Conservation (phyloP, 1,140 invertebrate species). For the Glomeris maerens region DNA sequence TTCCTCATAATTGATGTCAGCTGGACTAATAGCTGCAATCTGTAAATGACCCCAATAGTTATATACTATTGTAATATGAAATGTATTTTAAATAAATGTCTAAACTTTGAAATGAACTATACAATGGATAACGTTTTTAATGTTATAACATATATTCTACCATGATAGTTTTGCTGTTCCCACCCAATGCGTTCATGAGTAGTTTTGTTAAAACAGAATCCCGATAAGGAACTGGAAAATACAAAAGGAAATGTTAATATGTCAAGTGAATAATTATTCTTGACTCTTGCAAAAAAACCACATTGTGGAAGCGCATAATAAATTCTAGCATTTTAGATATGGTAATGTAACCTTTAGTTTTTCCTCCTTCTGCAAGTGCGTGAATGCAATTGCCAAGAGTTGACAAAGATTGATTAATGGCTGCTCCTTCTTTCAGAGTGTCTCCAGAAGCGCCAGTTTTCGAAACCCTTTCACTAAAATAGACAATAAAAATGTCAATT, state of each 20-base stretch:
- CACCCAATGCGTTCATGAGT: constrained; percentile 47
- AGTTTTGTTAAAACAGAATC: constrained; percentile 48
- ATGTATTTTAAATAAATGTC: background rate
- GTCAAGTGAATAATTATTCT: constrained; percentile 2
- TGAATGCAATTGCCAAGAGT: constrained; percentile 46
- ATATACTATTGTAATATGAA: no score
- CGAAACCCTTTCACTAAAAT: constrained; percentile 42
- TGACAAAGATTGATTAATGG: constrained; percentile 49
- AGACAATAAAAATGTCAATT: background rate
- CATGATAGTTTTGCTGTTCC: constrained; percentile 52
- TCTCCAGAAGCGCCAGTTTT: constrained; percentile 45
- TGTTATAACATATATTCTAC: constrained; percentile 16
- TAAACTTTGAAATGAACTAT: background rate
- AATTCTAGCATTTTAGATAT: no score
- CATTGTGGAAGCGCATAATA: no score
- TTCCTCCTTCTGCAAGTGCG: constrained; percentile 36
- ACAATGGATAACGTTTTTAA: background rate
- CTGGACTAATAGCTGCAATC: constrained; percentile 47
- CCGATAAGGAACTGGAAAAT: constrained; percentile 40
- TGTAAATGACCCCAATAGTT: constrained; percentile 31
- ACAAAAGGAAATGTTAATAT: constrained; percentile 13
- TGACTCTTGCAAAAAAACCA: constrained; percentile 21
- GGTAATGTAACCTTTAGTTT: no score
- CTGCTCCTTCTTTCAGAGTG: constrained; percentile 47
- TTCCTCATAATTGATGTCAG: constrained; percentile 50